Evolutionary conservation across 2,113 vertebrate genomes (phyloP), one percentile per base, ranked within the genome.

Genomic region (Cololabis saira): DNA sequence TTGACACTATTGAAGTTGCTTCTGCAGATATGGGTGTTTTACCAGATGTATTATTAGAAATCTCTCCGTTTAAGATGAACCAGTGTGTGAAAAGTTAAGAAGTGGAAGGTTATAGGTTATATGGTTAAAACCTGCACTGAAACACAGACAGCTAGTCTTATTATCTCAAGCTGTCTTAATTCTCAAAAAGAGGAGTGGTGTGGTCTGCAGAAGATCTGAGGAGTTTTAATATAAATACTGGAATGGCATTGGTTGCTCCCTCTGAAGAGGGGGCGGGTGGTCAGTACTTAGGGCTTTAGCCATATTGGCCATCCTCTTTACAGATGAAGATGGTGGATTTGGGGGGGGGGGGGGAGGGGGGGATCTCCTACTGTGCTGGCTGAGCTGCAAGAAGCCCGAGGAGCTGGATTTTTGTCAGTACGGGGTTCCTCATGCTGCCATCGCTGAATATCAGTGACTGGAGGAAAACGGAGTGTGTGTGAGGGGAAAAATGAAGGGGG

Each of bases 231-330:
- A 61, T n/a, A 33, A 72, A 67, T 72, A 47, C 64, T 62, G 55
- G 21, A 58, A 71, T 42, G 33, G 48, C 80, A 80, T 83, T 81
- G 83, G 85, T 53, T 55, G 11, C 55, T 66, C 59, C 13, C 19
- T 56, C 1, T 74, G 33, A 45, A 80, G 59, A 19, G 12, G 67
- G 71, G 67, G 57, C 4, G 49, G 50, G 30, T 37, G 56, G 61
- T 74, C 62, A 67, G 57, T 64, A 64, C 74, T 83, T 69, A 61
- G 5, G 67, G 83, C 67, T 82, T 82, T 85, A 85, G 70, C 81
- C 80, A 82, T 84, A 84, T 87, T 87, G 84, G 52, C 37, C 17
- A 75, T 51, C 71, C 61, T 71, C 74, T 82, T 80, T 80, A 68
- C 56, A 73, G 60, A 81, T 18, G 64, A 65, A 73, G 83, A 82